Evolutionary conservation across 2,113 vertebrate species (phyloP).

Genomic region (Poeciliopsis prolifica): DNA sequence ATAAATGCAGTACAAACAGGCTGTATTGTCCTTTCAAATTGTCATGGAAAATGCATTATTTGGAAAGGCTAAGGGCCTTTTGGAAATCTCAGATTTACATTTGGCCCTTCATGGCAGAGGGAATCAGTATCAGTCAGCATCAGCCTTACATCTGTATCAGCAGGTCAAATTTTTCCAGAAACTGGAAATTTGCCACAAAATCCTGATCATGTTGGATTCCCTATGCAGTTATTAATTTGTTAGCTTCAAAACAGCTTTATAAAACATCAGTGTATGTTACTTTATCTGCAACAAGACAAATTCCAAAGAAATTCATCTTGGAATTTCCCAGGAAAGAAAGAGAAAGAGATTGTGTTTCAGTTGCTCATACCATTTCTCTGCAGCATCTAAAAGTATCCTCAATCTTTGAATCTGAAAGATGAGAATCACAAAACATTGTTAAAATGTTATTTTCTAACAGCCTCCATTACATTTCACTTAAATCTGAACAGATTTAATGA

Average conservation of each 20-base stretch:
- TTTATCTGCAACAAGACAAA: neutral
- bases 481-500: neutral
- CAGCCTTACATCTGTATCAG: neutral
- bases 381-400: constrained; percentile 81
- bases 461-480: neutral
- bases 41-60: too few species aligned
- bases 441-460: constrained; percentile 2
- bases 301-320: neutral
- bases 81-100: neutral
- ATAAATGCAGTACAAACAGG: too few species aligned
- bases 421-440: neutral
- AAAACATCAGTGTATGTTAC: neutral
- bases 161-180: neutral
- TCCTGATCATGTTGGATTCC: neutral
- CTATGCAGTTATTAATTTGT: neutral
- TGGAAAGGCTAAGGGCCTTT: neutral
- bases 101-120: too few species aligned
- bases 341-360: neutral
- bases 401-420: constrained; percentile 87
- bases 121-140: neutral
- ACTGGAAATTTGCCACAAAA: neutral
- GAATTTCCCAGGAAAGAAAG: too few species aligned
- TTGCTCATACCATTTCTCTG: constrained; percentile 84
- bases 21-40: too few species aligned
- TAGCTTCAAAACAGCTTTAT: neutral